Percentiles rank a stretch among this genome's conserved stretches.
Evolutionary conservation across 2,888 invertebrate genomes (phyloP).

Genomic region (Scaptomyza polygonia): DNA sequence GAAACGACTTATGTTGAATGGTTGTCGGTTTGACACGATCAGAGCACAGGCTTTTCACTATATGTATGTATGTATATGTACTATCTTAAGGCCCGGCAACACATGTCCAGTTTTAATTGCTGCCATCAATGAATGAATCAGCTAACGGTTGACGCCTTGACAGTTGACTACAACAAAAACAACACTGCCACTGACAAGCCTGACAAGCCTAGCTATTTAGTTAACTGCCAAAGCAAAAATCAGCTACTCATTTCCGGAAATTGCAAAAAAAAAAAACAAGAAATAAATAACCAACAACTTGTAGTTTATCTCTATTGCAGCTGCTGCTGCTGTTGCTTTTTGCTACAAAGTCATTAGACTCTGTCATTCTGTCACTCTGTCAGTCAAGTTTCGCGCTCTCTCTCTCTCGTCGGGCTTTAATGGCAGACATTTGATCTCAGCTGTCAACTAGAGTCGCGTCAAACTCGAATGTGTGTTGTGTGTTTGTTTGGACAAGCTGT

Average conservation of each 20-base stretch:
- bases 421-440: slow-evolving; percentile 66
- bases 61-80: background rate
- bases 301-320: slow-evolving; percentile 65
- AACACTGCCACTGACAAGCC: slow-evolving; percentile 27
- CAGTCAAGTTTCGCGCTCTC: slow-evolving; percentile 20
- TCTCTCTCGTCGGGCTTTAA: slow-evolving; percentile 17
- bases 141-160: slow-evolving; percentile 53
- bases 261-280: background rate
- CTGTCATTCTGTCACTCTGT: slow-evolving; percentile 50
- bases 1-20: slow-evolving; percentile 67
- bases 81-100: slow-evolving; percentile 19
- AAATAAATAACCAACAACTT: background rate
- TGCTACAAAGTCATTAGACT: slow-evolving; percentile 69
- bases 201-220: slow-evolving; percentile 36
- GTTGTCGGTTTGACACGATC: slow-evolving; percentile 71
- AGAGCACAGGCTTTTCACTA: slow-evolving; percentile 55
- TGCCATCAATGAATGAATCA: slow-evolving; percentile 65
- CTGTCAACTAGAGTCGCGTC: slow-evolving; percentile 70
- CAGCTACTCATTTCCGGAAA: slow-evolving; percentile 75
- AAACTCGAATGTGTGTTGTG: slow-evolving; percentile 24
- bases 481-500: slow-evolving; percentile 50
- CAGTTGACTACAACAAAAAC: slow-evolving; percentile 37
- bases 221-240: slow-evolving; percentile 44
- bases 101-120: slow-evolving; percentile 71
- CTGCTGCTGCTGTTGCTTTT: slow-evolving; percentile 25